Evolutionary conservation across 2,888 invertebrate species (phyloP).

Genomic region (Spicauda simplicius): DNA sequence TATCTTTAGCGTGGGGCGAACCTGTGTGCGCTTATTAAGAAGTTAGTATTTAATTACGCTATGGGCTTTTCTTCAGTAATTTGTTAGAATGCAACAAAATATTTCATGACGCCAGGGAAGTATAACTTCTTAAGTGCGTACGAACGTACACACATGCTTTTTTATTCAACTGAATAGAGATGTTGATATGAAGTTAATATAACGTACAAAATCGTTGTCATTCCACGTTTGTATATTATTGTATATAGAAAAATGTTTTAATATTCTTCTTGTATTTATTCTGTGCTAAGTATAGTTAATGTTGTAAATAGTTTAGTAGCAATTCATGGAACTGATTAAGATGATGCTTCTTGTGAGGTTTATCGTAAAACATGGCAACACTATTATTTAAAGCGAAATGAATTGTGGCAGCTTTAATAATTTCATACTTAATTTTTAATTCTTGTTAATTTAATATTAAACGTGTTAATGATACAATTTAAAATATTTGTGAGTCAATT

Average conservation of each 20-base stretch:
- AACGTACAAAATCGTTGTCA: constrained; percentile 80
- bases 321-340: constrained; percentile 56
- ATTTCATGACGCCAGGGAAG: too few species aligned
- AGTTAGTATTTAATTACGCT: too few species aligned
- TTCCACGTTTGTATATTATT: constrained; percentile 71
- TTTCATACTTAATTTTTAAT: too few species aligned
- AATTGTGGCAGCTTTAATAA: too few species aligned
- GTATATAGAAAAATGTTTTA: constrained; percentile 72
- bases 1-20: too few species aligned
- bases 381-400: neutral
- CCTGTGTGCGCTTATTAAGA: too few species aligned
- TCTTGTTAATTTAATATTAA: too few species aligned
- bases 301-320: constrained; percentile 65
- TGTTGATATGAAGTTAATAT: constrained; percentile 52
- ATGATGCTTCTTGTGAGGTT: constrained; percentile 28
- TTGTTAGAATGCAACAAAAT: too few species aligned
- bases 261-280: constrained; percentile 67
- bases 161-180: constrained; percentile 25
- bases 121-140: too few species aligned
- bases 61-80: too few species aligned
- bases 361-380: constrained; percentile 28
- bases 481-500: too few species aligned
- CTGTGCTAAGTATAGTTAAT: constrained; percentile 58
- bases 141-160: neutral
- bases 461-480: too few species aligned